These are phyloP conservation scores for Glaucomys volans DNA, from an alignment of 2,113 vertebrate genomes.

Conservation along the genomic window DNA sequence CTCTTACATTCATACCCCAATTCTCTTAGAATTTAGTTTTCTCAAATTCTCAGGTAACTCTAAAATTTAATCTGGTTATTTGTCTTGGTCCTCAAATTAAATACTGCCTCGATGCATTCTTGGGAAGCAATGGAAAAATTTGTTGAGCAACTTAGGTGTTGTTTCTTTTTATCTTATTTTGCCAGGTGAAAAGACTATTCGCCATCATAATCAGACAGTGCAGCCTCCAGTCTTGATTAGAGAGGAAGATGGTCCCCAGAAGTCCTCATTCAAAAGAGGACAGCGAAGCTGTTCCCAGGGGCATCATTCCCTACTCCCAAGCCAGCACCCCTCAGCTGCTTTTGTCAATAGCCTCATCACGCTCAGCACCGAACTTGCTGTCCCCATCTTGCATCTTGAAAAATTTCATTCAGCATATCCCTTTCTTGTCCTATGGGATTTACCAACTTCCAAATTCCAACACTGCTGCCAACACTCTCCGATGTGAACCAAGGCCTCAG, in stretches of 20 bases:
- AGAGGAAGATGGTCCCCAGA: background rate
- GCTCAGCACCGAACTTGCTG: background rate
- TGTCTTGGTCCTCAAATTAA: slow-evolving; percentile 30
- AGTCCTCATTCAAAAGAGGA: background rate
- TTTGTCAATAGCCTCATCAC: background rate
- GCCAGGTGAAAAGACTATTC: background rate
- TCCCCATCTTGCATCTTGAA: slow-evolving; percentile 26
- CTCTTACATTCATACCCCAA: background rate
- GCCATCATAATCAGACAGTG: background rate
- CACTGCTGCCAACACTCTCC: slow-evolving; percentile 2
- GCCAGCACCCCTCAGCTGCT: background rate
- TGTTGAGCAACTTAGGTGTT: background rate
- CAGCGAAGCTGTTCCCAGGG: background rate
- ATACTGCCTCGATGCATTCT: background rate
- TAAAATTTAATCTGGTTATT: slow-evolving; percentile 8
- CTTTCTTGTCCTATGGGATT: slow-evolving; percentile 60
- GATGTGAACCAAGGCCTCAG: slow-evolving; percentile 1
- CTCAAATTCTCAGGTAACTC: slow-evolving; percentile 9
- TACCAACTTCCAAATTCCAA: slow-evolving; percentile 35
- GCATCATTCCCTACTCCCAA: background rate
- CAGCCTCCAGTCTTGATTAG: background rate
- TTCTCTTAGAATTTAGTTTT: slow-evolving; percentile 30
- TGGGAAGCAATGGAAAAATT: background rate
- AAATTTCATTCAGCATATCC: slow-evolving; percentile 40
- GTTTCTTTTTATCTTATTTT: slow-evolving; percentile 24